phyloP scores from a whole-genome alignment of 2,888 invertebrate species.

The Hermodice carunculata region DNA sequence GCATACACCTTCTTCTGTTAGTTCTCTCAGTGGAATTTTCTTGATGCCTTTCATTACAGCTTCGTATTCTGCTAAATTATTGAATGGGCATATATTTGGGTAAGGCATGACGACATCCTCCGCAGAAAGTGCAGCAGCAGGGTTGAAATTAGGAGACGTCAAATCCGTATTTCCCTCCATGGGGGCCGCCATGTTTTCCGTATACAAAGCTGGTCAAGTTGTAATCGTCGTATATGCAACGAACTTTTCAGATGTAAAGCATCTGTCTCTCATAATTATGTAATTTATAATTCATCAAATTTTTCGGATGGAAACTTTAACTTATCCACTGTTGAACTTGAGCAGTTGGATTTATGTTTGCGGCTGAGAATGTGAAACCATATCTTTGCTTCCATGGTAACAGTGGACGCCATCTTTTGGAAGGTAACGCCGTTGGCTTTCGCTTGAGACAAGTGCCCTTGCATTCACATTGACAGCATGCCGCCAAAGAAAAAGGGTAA shows the following conservation, averaged over 20 bases:
- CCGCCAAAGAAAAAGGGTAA: constrained; percentile 39
- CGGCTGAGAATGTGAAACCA: neutral
- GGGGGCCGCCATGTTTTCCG: constrained; percentile 34
- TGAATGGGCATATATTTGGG: constrained; percentile 46
- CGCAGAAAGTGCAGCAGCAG: too few relatives aligned
- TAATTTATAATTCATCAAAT: too few relatives aligned
- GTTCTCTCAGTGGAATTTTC: too few relatives aligned
- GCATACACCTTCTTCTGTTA: too few relatives aligned
- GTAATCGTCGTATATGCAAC: too few relatives aligned
- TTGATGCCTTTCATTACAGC: constrained; percentile 8
- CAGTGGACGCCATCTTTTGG: constrained; percentile 3
- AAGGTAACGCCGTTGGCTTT: neutral
- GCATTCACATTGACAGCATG: constrained; percentile 25
- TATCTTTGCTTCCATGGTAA: constrained; percentile 1
- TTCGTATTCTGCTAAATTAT: constrained; percentile 52
- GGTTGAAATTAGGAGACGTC: too few relatives aligned
- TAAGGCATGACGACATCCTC: too few relatives aligned
- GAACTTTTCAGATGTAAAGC: too few relatives aligned
- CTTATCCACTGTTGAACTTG: neutral
- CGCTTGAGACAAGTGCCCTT: neutral
- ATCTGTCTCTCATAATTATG: too few relatives aligned
- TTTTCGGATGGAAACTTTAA: too few relatives aligned
- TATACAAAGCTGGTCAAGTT: too few relatives aligned
- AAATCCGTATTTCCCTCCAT: too few relatives aligned
- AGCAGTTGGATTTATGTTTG: neutral